phyloP scores from a whole-genome alignment of 2,888 invertebrate species.

The Drosophila trichaetosa region DNA sequence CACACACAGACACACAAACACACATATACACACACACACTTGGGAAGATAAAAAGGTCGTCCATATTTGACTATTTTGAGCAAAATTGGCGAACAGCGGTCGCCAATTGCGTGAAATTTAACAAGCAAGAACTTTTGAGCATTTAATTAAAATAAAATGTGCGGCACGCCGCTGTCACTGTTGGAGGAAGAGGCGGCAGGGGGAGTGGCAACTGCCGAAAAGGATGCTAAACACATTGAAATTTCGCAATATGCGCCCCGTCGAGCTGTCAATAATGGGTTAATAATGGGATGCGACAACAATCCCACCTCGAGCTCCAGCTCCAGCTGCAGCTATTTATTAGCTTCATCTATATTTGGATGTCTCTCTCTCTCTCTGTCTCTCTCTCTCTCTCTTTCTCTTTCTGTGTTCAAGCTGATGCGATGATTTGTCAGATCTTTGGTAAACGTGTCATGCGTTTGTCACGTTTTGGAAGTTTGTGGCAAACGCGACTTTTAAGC shows the following conservation, averaged over 20 bases:
- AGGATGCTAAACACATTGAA: conserved; percentile 13
- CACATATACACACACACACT: background rate
- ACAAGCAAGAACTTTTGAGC: conserved; percentile 56
- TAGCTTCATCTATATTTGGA: background rate
- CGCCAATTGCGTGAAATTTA: conserved; percentile 48
- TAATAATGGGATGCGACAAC: conserved; percentile 22
- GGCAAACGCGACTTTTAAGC: conserved; percentile 25
- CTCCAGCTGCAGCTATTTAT: background rate
- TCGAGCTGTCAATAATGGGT: conserved; percentile 45
- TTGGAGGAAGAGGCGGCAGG: background rate
- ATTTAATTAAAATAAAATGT: conserved; percentile 70
- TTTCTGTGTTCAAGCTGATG: background rate
- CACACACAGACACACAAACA: background rate
- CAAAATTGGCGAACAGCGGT: conserved; percentile 21
- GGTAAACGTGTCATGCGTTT: conserved; percentile 30
- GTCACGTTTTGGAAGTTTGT: conserved; percentile 20
- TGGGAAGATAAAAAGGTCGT: conserved; percentile 4
- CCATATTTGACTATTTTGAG: conserved; percentile 24
- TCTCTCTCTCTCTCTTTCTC: background rate
- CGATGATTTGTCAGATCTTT: conserved; percentile 48
- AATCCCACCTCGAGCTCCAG: background rate
- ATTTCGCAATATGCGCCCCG: conserved; percentile 21
- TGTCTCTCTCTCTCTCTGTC: background rate
- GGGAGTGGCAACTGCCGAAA: background rate
- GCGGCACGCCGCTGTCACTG: conserved; percentile 5